Evolutionary conservation across 1,140 invertebrate genomes (phyloP), one percentile per base, ranked within the genome.

Genomic region (Oppia nitens): DNA sequence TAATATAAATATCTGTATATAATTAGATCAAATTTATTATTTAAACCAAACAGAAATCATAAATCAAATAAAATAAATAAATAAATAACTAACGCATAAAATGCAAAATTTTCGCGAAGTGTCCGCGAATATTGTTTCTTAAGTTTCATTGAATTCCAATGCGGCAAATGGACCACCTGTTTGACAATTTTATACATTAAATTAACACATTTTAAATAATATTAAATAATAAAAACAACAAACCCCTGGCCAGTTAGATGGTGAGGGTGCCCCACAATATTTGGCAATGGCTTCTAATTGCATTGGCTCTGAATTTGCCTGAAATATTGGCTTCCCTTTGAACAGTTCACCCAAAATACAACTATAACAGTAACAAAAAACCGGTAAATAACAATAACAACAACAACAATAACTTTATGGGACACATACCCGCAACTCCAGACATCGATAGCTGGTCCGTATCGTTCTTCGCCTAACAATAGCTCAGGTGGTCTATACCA

Each of bases 341-440:
- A 98, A 99, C 29, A 99, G 75, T 76, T 99, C 96, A 1, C 93
- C 96, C 27, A 99, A 76, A 67, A 99, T 99, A 70, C 96, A 99
- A 25, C 78, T 79, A 65, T 21, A 60, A 59, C 60, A 25, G 61
- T 28, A 25, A 27, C 47, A 20, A 26, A 54, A n/a, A 27, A 49
- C 59, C 49, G 49, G 21, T 21, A 28, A 49, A 54, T 25, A 3
- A 27, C 11, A 14, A 27, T 51, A 9, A 45, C 9, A 40, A 20
- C 21, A 25, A 20, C 12, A 24, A 32, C 17, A 28, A 28, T 60
- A 20, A 48, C 55, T 47, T 45, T 17, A 56, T 32, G 24, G 25
- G 56, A 59, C 20, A 67, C 71, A 63, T 68, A 79, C 78, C 95
- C 96, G 73, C 92, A 95, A 68, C 92, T 97, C 96, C 96, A 99